These are phyloP conservation scores for Potorous gilbertii DNA, from an alignment of 2,797 vertebrate genomes.

Conservation along the genomic window DNA sequence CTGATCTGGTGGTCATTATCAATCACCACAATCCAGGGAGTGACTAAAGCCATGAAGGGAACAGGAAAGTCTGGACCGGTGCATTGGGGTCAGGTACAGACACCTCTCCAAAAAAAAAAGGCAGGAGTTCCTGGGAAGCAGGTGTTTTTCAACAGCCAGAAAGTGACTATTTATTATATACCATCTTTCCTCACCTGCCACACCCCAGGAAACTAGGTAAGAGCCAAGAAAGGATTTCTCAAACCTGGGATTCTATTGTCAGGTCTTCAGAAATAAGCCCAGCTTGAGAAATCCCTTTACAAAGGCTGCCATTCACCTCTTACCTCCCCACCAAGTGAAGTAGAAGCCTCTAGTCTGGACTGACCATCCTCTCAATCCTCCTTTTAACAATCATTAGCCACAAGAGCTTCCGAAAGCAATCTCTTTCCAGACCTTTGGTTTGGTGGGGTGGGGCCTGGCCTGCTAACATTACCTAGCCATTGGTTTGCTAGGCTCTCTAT, in stretches of 20 bases:
- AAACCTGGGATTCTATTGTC: constrained; percentile 65
- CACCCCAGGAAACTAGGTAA: constrained; percentile 76
- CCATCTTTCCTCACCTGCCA: background rate
- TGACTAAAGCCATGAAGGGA: background rate
- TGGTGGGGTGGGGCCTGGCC: constrained; percentile 24
- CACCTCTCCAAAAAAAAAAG: background rate
- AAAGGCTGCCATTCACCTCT: background rate
- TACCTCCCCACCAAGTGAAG: background rate
- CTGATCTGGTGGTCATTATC: background rate
- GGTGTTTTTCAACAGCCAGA: background rate
- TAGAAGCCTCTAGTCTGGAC: constrained; percentile 26
- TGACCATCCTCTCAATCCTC: background rate
- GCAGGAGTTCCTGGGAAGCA: background rate
- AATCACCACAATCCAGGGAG: background rate
- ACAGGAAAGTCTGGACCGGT: background rate
- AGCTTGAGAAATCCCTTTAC: constrained; percentile 50
- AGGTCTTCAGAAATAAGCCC: constrained; percentile 48
- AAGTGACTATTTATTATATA: background rate
- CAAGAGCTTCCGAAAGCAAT: constrained; percentile 66
- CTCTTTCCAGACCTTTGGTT: constrained; percentile 43
- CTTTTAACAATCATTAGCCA: constrained; percentile 57
- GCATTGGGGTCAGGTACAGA: background rate
- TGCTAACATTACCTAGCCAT: constrained; percentile 26
- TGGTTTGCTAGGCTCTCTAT: constrained; percentile 27
- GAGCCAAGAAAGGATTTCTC: constrained; percentile 74